A percentile compares a stretch with the other conserved stretches of the same genome.
These are phyloP conservation scores for Limenitis camilla DNA, from an alignment of 2,888 invertebrate genomes.

Conservation along the genomic window DNA sequence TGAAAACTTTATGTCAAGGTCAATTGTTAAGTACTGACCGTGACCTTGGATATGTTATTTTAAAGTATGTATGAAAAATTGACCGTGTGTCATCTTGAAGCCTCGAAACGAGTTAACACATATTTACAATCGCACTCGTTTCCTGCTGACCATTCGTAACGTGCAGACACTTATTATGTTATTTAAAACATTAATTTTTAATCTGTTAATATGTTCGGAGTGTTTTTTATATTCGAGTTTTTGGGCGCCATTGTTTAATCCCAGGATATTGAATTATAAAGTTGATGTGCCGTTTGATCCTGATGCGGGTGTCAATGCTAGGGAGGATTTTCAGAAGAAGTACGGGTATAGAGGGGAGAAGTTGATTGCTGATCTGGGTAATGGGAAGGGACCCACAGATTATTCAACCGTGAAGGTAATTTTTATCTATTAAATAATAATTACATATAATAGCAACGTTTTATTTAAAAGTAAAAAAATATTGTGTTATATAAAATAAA, in stretches of 20 bases:
- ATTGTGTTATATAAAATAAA: no score
- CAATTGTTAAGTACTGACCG: no score
- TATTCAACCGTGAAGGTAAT: constrained; percentile 33
- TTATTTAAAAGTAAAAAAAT: no score
- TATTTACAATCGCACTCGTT: constrained; percentile 16
- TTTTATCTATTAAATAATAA: neutral
- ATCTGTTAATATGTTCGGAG: constrained; percentile 29
- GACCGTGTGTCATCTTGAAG: no score
- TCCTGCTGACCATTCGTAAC: constrained; percentile 27
- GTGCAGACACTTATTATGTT: constrained; percentile 18
- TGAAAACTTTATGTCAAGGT: no score
- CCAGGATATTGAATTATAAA: constrained; percentile 48
- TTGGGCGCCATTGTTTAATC: constrained; percentile 57
- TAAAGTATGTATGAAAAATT: no score
- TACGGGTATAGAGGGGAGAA: constrained; percentile 50
- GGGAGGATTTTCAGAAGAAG: constrained; percentile 35
- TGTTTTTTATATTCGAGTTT: constrained; percentile 52
- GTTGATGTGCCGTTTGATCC: constrained; percentile 50
- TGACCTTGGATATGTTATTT: no score
- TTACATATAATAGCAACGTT: no score
- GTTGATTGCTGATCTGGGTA: constrained; percentile 52
- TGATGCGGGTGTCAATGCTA: constrained; percentile 34
- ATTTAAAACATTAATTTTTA: constrained; percentile 29
- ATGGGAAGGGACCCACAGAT: constrained; percentile 37
- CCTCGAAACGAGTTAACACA: neutral